Evolutionary conservation across 2,888 invertebrate species (phyloP), one percentile per base, ranked within the genome.

Genomic region (Ormia ochracea): DNA sequence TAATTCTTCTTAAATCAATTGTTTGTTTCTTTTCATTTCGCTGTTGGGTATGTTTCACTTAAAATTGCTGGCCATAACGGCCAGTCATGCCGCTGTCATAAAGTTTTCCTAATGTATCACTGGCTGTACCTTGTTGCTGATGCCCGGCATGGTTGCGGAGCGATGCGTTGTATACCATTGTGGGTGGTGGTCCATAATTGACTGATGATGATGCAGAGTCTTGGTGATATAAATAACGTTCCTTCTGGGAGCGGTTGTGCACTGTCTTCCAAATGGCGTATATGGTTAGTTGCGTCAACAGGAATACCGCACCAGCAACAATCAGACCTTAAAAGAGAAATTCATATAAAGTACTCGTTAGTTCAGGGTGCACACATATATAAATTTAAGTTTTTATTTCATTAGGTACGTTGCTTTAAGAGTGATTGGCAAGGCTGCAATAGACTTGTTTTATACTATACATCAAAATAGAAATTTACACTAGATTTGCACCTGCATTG

Each of bases 281-380:
- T 81, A 97, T 93, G 85, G 95, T 94, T 88, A 97, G 92, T 91
- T 97, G 97, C 43, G 95, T 95, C 50, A 96, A 93, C 83, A 97
- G 91, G 91, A 97, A 96, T 50, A 96, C 93, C 26, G 95, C 94
- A 50, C 95, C 95, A 63, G 96, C 96, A 82, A 96, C 93, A 87
- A 97, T 94, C 4, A 96, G 92, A 83, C 96, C 96, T 84, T 93
- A 75, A 52, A 41, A 23, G 1, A 9, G 10, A 50, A 19, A 21
- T 36, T 6, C n/a, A n/a, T n/a, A 21, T 7, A 38, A 33, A 36
- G 31, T 50, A 45, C 10, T 45, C 19, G 17, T 17, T 6, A 19
- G 19, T 43, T 43, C 2, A 9, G 6, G 17, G 7, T 43, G n/a
- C n/a, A n/a, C n/a, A n/a, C n/a, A n/a, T n/a, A n/a, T n/a, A n/a